Conservation (phyloP, 2,113 vertebrate species). For the Paralichthys olivaceus region DNA sequence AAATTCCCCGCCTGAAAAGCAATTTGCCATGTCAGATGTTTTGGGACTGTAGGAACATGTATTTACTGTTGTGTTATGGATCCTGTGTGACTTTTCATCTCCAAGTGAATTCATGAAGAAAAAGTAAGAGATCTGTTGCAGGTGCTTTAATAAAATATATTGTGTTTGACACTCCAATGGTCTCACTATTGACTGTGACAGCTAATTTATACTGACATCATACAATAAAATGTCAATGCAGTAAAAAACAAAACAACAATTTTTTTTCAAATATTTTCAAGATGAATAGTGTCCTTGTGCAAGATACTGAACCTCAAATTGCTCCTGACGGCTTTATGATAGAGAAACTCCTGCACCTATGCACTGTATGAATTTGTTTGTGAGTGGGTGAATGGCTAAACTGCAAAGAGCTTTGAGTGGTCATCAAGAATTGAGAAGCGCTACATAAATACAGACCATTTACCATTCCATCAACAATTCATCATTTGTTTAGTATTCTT, state of each 20-base stretch:
- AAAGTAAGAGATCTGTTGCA: conserved; percentile 13
- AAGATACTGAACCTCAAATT: too few species aligned
- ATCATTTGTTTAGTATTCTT: too few species aligned
- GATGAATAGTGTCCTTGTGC: too few species aligned
- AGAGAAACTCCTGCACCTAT: too few species aligned
- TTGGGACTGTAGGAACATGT: conserved; percentile 48
- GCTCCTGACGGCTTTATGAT: too few species aligned
- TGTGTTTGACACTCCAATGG: neutral
- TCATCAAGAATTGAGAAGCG: too few species aligned
- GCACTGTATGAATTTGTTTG: too few species aligned
- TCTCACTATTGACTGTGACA: neutral
- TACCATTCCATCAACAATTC: too few species aligned
- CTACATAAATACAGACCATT: too few species aligned
- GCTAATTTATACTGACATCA: too few species aligned
- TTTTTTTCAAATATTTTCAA: neutral
- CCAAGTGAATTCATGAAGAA: conserved; percentile 3
- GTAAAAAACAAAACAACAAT: neutral
- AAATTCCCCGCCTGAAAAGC: conserved; percentile 58
- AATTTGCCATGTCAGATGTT: conserved; percentile 59
- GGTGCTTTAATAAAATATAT: neutral
- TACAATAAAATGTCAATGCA: neutral
- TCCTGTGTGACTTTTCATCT: conserved; percentile 39
- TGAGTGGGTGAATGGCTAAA: too few species aligned
- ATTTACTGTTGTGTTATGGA: conserved; percentile 63
- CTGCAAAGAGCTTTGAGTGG: too few species aligned